Evolutionary conservation across 2,888 invertebrate genomes (phyloP).

Genomic region (Sarcophaga variegata): DNA sequence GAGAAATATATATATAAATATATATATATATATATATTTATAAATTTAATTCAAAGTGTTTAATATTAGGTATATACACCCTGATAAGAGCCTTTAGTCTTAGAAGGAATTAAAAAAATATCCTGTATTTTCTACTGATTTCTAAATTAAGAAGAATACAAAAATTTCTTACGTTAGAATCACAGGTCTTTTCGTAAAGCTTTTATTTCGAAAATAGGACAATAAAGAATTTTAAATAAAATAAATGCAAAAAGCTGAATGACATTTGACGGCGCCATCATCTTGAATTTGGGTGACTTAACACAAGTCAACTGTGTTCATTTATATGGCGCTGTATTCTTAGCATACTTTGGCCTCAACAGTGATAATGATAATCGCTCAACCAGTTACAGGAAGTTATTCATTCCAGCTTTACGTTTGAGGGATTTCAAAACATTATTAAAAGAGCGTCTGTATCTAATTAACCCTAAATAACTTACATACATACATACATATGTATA

Average conservation of each 20-base stretch:
- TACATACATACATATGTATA: background rate
- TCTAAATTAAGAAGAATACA: too few relatives aligned
- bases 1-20: too few relatives aligned
- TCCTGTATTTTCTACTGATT: too few relatives aligned
- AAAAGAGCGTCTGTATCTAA: background rate
- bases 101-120: too few relatives aligned
- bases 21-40: too few relatives aligned
- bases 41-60: too few relatives aligned
- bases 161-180: too few relatives aligned
- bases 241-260: background rate
- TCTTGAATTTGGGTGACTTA: constrained; percentile 60
- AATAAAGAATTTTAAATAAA: too few relatives aligned
- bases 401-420: constrained; percentile 44
- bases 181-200: too few relatives aligned
- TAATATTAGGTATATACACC: too few relatives aligned
- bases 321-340: constrained; percentile 52
- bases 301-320: constrained; percentile 57
- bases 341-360: constrained; percentile 20
- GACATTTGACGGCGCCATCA: constrained; percentile 67
- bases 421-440: constrained; percentile 16
- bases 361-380: constrained; percentile 33
- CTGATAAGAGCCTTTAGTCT: too few relatives aligned
- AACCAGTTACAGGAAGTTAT: constrained; percentile 52
- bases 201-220: too few relatives aligned
- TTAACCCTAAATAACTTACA: background rate